A percentile compares a stretch with the other conserved stretches of the same genome.
phyloP scores from a whole-genome alignment of 2,797 vertebrate genomes.

The Coregonus sp. region DNA sequence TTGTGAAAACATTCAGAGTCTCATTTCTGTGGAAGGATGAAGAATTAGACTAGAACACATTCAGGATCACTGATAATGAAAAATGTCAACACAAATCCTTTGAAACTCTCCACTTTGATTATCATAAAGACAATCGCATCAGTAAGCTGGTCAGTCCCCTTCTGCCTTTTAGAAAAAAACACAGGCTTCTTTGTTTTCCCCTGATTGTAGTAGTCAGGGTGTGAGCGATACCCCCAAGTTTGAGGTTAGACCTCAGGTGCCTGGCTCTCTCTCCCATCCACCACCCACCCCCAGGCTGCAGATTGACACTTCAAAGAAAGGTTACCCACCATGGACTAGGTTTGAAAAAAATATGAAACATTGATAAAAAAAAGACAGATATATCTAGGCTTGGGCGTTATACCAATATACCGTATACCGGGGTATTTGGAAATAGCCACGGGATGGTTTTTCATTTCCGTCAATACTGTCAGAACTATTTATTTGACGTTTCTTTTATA shows the following conservation, averaged over 20 bases:
- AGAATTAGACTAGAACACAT: no score
- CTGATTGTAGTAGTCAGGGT: conserved; percentile 57
- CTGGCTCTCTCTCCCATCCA: no score
- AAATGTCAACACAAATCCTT: neutral
- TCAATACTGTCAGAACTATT: no score
- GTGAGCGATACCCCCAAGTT: conserved; percentile 27
- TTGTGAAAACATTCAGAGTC: neutral
- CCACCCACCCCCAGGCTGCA: conserved; percentile 32
- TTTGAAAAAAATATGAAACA: conserved; percentile 49
- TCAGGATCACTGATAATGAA: neutral
- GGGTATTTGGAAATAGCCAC: no score
- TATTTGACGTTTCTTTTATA: no score
- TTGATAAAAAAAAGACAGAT: conserved; percentile 46
- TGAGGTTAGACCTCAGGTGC: conserved; percentile 24
- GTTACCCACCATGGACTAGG: conserved; percentile 39
- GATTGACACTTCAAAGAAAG: conserved; percentile 64
- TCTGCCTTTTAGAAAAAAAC: conserved; percentile 18
- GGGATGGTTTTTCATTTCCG: no score
- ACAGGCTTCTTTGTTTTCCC: conserved; percentile 33
- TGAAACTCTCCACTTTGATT: neutral
- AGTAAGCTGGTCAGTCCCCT: neutral
- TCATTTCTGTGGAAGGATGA: no score
- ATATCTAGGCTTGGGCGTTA: no score
- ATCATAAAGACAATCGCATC: neutral
- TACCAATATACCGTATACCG: no score